Evolutionary conservation across 2,888 invertebrate genomes (phyloP).

Genomic region (Melanotus villosus): DNA sequence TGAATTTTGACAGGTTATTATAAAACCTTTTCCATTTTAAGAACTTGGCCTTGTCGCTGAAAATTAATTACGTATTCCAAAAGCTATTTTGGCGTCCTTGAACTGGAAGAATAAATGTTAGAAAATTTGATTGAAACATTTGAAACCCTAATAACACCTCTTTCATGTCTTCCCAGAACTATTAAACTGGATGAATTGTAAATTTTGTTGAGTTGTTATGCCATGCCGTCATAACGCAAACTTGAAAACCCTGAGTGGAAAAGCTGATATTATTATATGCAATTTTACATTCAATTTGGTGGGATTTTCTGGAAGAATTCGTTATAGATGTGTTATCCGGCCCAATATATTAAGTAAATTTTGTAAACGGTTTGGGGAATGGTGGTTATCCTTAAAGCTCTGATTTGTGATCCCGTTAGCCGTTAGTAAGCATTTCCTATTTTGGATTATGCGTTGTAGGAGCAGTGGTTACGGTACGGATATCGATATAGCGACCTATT

Average conservation of each 20-base stretch:
- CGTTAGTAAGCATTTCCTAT: conserved; percentile 26
- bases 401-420: conserved; percentile 18
- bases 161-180: not conserved
- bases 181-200: not conserved
- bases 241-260: too few species aligned
- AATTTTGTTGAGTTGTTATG: not conserved
- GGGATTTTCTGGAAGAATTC: too few species aligned
- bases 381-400: conserved; percentile 8
- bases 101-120: too few species aligned
- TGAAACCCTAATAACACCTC: too few species aligned
- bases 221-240: not conserved
- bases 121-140: too few species aligned
- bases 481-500: conserved; percentile 40
- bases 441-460: conserved; percentile 33
- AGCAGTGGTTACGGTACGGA: conserved; percentile 32
- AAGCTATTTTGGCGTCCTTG: too few species aligned
- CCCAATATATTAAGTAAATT: not conserved
- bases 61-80: too few species aligned
- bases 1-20: too few species aligned
- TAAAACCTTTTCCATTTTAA: too few species aligned
- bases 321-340: conserved; percentile 4
- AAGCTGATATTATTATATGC: too few species aligned
- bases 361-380: conserved; percentile 1
- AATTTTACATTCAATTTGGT: too few species aligned
- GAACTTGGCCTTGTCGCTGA: too few species aligned